Percentiles rank a stretch among this genome's conserved stretches.
Evolutionary conservation across 1,140 invertebrate species (phyloP).

Genomic region (Lerema accius): DNA sequence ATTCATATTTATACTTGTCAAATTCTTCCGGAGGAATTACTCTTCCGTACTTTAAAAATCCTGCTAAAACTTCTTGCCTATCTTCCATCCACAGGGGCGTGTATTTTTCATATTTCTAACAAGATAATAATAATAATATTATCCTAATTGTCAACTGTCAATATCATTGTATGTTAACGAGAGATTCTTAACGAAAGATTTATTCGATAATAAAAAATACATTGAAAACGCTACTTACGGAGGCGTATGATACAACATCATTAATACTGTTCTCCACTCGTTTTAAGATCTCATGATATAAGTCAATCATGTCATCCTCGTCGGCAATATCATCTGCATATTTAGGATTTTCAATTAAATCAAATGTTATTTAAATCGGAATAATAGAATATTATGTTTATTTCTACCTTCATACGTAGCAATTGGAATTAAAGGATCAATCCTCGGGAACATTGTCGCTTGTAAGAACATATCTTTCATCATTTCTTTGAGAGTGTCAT

Average conservation of each 20-base stretch:
- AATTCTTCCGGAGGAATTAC: slow-evolving; percentile 85
- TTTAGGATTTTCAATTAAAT: slow-evolving; percentile 1
- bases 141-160: too few species aligned
- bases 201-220: neutral
- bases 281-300: slow-evolving; percentile 73
- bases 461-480: slow-evolving; percentile 80
- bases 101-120: slow-evolving; percentile 78
- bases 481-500: slow-evolving; percentile 72
- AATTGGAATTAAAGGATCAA: slow-evolving; percentile 68
- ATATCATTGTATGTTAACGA: too few species aligned
- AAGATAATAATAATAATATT: slow-evolving; percentile 20
- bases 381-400: slow-evolving; percentile 3
- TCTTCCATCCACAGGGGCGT: slow-evolving; percentile 88
- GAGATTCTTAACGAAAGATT: too few species aligned
- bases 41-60: slow-evolving; percentile 87
- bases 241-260: slow-evolving; percentile 65
- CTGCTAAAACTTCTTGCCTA: slow-evolving; percentile 84
- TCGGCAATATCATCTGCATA: slow-evolving; percentile 67
- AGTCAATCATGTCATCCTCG: slow-evolving; percentile 68
- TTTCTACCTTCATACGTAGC: slow-evolving; percentile 66
- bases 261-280: slow-evolving; percentile 70
- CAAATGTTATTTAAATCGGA: neutral
- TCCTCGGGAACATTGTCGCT: slow-evolving; percentile 71
- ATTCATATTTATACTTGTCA: slow-evolving; percentile 81
- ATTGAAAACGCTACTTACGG: slow-evolving; percentile 50